Evolutionary conservation across 2,797 vertebrate genomes (phyloP).

Genomic region (Pangasius macronema): DNA sequence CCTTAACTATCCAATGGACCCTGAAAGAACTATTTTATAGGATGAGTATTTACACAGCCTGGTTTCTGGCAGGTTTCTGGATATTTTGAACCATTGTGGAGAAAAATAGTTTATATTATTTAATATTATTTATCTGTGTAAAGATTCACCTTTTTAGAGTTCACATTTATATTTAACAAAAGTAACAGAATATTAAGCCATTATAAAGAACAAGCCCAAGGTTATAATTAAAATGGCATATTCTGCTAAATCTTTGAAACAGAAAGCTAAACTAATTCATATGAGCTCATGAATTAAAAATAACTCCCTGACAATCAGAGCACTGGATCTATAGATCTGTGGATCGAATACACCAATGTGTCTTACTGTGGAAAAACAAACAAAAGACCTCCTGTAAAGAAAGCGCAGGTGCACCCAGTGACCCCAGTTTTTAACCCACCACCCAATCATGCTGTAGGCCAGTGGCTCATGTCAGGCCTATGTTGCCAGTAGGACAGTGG

Average conservation of each 20-base stretch:
- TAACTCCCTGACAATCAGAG: slow-evolving; percentile 43
- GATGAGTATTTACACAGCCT: neutral
- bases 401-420: slow-evolving; percentile 53
- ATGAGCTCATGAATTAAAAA: slow-evolving; percentile 43
- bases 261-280: slow-evolving; percentile 24
- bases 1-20: neutral
- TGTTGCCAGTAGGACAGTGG: slow-evolving; percentile 45
- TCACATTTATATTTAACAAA: neutral
- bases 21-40: neutral
- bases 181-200: neutral
- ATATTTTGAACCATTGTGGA: neutral
- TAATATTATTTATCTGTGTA: neutral
- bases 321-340: slow-evolving; percentile 34
- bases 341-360: slow-evolving; percentile 42
- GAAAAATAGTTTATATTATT: neutral
- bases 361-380: slow-evolving; percentile 56
- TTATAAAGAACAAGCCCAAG: neutral
- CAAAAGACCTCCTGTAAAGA: slow-evolving; percentile 53
- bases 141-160: neutral
- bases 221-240: neutral
- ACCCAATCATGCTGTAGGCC: slow-evolving; percentile 16
- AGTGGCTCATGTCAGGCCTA: slow-evolving; percentile 31
- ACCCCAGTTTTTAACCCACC: slow-evolving; percentile 46
- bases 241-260: slow-evolving; percentile 12
- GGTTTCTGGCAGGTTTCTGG: neutral